A percentile compares a stretch with the other conserved stretches of the same genome.
These are phyloP conservation scores for Ginglymostoma cirratum DNA, from an alignment of 2,113 vertebrate genomes.

Conservation along the genomic window DNA sequence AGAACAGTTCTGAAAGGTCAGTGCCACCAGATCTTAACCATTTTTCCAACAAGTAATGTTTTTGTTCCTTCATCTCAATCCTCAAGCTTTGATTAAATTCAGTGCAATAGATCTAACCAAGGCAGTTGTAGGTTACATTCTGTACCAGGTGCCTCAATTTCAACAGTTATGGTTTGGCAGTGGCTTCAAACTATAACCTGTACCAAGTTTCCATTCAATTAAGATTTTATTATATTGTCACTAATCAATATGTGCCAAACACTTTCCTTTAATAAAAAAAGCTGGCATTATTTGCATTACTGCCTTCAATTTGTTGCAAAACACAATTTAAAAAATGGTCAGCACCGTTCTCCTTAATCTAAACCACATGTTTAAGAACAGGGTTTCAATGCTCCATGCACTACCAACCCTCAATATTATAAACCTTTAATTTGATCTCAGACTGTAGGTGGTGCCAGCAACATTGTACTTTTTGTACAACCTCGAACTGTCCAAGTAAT, in stretches of 20 bases:
- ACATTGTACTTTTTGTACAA: not conserved
- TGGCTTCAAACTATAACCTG: not conserved
- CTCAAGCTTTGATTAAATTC: not conserved
- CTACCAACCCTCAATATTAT: not conserved
- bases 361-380: not conserved
- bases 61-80: no score
- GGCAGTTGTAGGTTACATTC: not conserved
- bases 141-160: not conserved
- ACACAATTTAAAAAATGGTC: not conserved
- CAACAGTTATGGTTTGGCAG: not conserved
- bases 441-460: not conserved
- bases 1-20: no score
- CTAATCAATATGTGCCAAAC: not conserved
- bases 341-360: not conserved
- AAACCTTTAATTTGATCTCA: not conserved
- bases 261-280: not conserved
- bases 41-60: no score
- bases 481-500: not conserved
- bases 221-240: not conserved
- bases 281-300: not conserved
- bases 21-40: no score
- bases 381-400: not conserved
- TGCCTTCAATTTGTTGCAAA: not conserved
- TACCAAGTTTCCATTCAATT: not conserved
- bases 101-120: not conserved